Base-by-base conservation (phyloP, 2,888 invertebrate genomes). In the Eupeodes latifasciatus region DNA sequence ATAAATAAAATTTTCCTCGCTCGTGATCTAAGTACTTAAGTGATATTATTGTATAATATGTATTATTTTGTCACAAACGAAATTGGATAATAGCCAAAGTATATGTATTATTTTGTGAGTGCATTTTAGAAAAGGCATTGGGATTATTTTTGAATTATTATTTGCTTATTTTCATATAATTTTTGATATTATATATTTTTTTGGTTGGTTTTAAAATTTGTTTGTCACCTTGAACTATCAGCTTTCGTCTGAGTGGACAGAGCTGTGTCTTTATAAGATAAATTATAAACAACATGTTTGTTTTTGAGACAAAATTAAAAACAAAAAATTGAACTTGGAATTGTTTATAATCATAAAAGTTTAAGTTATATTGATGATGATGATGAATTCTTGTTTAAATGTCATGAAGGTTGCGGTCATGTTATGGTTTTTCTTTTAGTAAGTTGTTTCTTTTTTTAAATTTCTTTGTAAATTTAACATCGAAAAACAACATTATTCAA, bases 101-200 rank as follows among this genome's bases (percentile, higher is more conserved):
- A 27, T 40, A 40, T 40, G 40, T 40, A 5, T 55, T 40, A 1
- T 40, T 7, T 55, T 59, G 12, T 34, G 62, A 71, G 44, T 66
- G 57, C 71, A 76, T 71, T 66, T 72, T 76, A 62, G 82, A 82
- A 27, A 27, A 81, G 61, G 14, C 76, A 81, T 85, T 85, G 66
- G 66, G 66, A 61, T 51, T 81, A 72, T 77, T 72, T 76, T 78
- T 72, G 64, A 66, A 66, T 47, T 49, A 27, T 47, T 81, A 11
- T 53, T 61, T 55, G 12, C 49, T 82, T 47, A 62, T 59, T 47
- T 66, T 40, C 5, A 36, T 71, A 69, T 77, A 55, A 55, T 49
- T 34, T 34, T 62, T 34, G 27, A 27, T 27, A 27, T 27, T 27
- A 27, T 27, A 27, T 27, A 27, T 27, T 27, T 27, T 55, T 69